phyloP scores from a whole-genome alignment of 2,888 invertebrate species.

The Plutella xylostella region DNA sequence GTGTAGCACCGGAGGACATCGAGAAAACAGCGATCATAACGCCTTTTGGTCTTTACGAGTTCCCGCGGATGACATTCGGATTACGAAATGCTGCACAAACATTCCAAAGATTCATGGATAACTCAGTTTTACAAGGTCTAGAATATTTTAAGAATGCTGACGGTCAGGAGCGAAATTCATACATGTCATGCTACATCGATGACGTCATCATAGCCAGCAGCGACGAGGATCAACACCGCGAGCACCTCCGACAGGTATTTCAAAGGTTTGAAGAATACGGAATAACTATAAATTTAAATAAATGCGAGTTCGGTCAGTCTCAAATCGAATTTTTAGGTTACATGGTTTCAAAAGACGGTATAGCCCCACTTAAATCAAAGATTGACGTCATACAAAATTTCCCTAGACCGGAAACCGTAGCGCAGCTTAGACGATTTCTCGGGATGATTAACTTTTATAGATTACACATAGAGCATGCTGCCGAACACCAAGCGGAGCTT shows the following conservation, averaged over 20 bases:
- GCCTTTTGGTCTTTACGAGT: constrained; percentile 29
- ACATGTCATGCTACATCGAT: constrained; percentile 24
- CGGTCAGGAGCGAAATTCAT: no score
- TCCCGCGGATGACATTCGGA: constrained; percentile 26
- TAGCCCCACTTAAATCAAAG: constrained; percentile 12
- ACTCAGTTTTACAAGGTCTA: constrained; percentile 16
- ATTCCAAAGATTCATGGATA: constrained; percentile 26
- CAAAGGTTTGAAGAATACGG: constrained; percentile 15
- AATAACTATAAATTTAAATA: constrained; percentile 15
- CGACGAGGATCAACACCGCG: constrained; percentile 8
- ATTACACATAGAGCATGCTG: constrained; percentile 24
- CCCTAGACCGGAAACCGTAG: constrained; percentile 8
- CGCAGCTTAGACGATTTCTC: constrained; percentile 16
- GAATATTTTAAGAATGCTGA: no score
- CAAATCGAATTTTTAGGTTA: constrained; percentile 18
- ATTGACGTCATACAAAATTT: constrained; percentile 14
- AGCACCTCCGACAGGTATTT: constrained; percentile 15
- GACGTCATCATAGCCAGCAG: constrained; percentile 24
- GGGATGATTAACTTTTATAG: constrained; percentile 32
- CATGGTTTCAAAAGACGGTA: constrained; percentile 10
- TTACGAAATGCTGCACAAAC: constrained; percentile 28
- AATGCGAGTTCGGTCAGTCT: constrained; percentile 14
- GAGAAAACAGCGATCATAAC: constrained; percentile 34
- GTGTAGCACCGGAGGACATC: constrained; percentile 26
- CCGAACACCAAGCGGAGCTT: constrained; percentile 23